phyloP scores from a whole-genome alignment of 64 coral and sea anemone genomes.

The Pocillopora verrucosa region DNA sequence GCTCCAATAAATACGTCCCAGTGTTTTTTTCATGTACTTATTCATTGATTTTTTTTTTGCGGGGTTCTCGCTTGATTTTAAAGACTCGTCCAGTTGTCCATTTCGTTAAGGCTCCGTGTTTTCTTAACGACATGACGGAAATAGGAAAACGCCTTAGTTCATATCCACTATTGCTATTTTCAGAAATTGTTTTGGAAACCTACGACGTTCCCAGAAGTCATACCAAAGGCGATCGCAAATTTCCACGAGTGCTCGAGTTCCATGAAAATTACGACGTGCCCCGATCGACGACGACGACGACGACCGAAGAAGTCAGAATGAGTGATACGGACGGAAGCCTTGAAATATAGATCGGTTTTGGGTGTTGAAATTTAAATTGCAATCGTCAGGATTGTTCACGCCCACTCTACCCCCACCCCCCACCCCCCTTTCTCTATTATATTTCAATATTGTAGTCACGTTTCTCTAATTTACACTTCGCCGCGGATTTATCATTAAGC shows the following conservation, averaged over 20 bases:
- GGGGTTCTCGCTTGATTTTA: too few species aligned
- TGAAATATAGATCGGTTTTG: neutral
- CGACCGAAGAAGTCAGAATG: neutral
- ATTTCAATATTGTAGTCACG: too few species aligned
- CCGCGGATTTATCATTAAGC: too few species aligned
- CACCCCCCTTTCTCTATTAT: too few species aligned
- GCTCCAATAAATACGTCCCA: too few species aligned
- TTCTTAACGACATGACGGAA: too few species aligned
- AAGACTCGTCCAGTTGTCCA: too few species aligned
- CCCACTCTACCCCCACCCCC: too few species aligned
- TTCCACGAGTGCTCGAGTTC: neutral
- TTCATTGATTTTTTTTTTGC: too few species aligned
- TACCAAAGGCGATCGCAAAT: neutral
- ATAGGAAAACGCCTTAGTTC: neutral
- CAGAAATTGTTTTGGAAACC: conserved; percentile 17
- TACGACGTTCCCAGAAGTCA: conserved; percentile 50
- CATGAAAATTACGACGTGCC: conserved; percentile 22
- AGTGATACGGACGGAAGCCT: neutral
- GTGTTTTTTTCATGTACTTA: too few species aligned
- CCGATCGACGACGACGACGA: neutral
- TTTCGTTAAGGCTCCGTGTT: too few species aligned
- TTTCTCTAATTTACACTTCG: too few species aligned
- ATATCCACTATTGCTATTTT: neutral
- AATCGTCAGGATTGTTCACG: neutral
- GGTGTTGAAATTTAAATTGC: neutral